Base-by-base conservation (phyloP, 2,113 vertebrate genomes). In the Cebus imitator region DNA sequence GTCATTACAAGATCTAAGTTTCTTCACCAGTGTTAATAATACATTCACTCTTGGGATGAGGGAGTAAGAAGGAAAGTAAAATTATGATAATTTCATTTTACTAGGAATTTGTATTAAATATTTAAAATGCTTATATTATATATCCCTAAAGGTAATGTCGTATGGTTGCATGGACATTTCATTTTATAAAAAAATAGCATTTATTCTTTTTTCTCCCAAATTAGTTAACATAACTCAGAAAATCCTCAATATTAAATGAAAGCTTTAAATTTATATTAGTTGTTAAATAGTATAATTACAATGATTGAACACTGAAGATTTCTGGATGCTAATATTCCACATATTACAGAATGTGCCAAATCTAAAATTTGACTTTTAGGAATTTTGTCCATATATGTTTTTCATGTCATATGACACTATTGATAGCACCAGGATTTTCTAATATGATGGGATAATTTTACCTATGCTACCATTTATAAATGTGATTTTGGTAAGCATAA, bases 211-310 rank as follows among this genome's bases (percentile, higher is more conserved):
- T 87, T 87, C 4, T 50, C 75, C 25, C 9, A 83, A 90, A 61
- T 87, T 91, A 79, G 32, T 83, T 92, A 95, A 73, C 21, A 57
- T 96, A 88, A 97, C 17, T 96, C 57, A 93, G 50, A 91, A 96
- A 96, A 95, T 78, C 52, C 76, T 96, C 80, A 81, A 93, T 94
- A 92, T 78, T 91, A 80, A 96, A 81, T 97, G 81, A 97, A 97
- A 95, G 64, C 66, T 94, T 70, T 98, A 91, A 97, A 96, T 79
- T 96, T 45, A 97, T 96, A 86, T 40, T 76, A 23, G 18, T 83
- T 13, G 5, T 96, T 95, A 86, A 96, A 76, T 95, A 89, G 57
- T 0, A 2, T 94, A 96, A 87, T 89, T 97, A 37, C 43, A 92
- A 83, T 43, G 94, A 90, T 80, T 95, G 61, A 84, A 45, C 83